Percentiles rank a stretch among this genome's conserved stretches.
These are phyloP conservation scores for Engystomops pustulosus DNA, from an alignment of 2,113 vertebrate genomes.

Conservation along the genomic window DNA sequence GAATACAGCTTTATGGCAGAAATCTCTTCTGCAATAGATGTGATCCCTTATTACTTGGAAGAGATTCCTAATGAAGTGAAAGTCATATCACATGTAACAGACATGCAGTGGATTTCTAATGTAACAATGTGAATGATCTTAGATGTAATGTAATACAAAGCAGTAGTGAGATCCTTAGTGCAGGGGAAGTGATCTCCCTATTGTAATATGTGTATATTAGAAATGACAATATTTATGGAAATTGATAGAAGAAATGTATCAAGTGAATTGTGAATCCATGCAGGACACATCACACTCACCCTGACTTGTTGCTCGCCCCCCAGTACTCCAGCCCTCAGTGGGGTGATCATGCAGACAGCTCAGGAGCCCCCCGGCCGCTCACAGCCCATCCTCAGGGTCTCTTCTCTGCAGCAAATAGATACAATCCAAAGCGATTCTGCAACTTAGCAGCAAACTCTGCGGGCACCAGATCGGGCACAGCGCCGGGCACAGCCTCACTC, in stretches of 20 bases:
- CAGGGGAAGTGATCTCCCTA: neutral
- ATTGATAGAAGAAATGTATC: neutral
- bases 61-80: neutral
- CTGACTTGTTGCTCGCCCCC: constrained; percentile 23
- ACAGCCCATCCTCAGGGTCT: constrained; percentile 3
- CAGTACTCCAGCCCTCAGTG: neutral
- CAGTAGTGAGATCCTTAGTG: neutral
- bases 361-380: too few species aligned
- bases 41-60: neutral
- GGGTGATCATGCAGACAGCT: neutral
- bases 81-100: too few species aligned
- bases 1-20: neutral
- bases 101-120: neutral
- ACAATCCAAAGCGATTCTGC: neutral
- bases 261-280: neutral
- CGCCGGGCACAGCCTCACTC: neutral
- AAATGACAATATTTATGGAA: neutral
- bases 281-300: constrained; percentile 3
- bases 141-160: too few species aligned
- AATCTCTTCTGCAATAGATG: neutral
- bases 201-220: neutral
- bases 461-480: neutral
- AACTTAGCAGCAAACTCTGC: neutral
- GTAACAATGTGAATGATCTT: neutral
- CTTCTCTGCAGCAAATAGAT: neutral